Evolutionary conservation across 2,113 vertebrate species (phyloP).

Genomic region (Halcyon malimbica): DNA sequence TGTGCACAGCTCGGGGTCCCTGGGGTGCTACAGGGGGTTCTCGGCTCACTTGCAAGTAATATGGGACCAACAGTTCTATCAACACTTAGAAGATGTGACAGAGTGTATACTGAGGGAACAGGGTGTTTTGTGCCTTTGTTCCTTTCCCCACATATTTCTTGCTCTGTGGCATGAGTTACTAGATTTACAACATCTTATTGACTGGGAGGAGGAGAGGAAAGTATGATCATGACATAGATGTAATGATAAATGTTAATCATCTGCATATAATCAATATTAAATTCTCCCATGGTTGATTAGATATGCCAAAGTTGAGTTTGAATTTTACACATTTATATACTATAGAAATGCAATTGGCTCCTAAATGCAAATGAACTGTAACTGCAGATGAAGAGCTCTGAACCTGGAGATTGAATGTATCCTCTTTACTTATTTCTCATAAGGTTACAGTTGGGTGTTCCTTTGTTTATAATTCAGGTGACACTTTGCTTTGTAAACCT

Average conservation of each 20-base stretch:
- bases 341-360: background rate
- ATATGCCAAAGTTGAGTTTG: background rate
- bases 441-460: background rate
- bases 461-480: background rate
- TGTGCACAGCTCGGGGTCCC: background rate
- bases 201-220: background rate
- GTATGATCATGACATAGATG: background rate
- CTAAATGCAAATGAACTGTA: background rate
- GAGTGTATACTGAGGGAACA: background rate
- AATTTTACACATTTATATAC: background rate
- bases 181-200: background rate
- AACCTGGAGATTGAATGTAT: background rate
- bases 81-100: background rate
- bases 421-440: accelerated
- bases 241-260: background rate
- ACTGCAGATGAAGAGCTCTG: background rate
- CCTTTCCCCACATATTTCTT: background rate
- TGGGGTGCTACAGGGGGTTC: background rate
- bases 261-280: background rate
- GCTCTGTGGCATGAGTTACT: background rate
- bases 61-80: background rate
- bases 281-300: background rate
- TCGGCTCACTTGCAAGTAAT: accelerated
- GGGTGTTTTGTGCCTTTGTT: background rate
- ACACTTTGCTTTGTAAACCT: background rate